Percentiles rank a stretch among this genome's conserved stretches.
phyloP scores from a whole-genome alignment of 35 echinoderm and acorn worm species.

The Stichopus chloronotus region DNA sequence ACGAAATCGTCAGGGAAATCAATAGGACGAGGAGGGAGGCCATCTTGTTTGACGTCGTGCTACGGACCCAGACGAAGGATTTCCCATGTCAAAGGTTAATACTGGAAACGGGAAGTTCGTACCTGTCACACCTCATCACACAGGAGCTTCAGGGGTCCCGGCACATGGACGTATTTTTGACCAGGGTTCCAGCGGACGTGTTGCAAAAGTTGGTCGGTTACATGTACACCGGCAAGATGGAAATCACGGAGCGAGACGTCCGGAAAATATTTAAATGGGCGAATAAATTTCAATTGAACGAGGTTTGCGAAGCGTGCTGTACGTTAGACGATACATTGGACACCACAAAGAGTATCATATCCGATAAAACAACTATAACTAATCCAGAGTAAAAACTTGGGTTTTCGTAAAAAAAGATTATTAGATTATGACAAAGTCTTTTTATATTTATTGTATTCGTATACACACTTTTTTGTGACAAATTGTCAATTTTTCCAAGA shows the following conservation, averaged over 20 bases:
- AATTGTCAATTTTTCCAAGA: too few species aligned
- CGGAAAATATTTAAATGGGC: constrained; percentile 68
- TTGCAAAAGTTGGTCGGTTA: constrained; percentile 80
- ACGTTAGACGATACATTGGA: constrained; percentile 70
- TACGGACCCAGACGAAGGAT: constrained; percentile 73
- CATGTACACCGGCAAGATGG: constrained; percentile 84
- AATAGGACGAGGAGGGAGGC: constrained; percentile 69
- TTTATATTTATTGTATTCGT: constrained; percentile 11
- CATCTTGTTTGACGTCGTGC: constrained; percentile 80
- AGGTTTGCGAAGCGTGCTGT: constrained; percentile 68
- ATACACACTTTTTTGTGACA: too few species aligned
- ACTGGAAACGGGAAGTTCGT: constrained; percentile 69
- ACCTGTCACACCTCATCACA: constrained; percentile 62
- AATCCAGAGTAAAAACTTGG: constrained; percentile 38
- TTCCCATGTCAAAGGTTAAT: constrained; percentile 85
- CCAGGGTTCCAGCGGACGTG: constrained; percentile 68
- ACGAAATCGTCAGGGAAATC: constrained; percentile 65
- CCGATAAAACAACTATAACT: constrained; percentile 46
- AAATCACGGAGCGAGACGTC: constrained; percentile 77
- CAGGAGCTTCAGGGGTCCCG: constrained; percentile 65
- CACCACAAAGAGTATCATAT: constrained; percentile 60
- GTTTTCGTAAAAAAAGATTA: not conserved
- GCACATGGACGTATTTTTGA: constrained; percentile 85
- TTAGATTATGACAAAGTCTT: not conserved
- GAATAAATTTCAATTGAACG: constrained; percentile 69